phyloP scores from a whole-genome alignment of 64 coral and sea anemone genomes.

The Acropora tenuis region DNA sequence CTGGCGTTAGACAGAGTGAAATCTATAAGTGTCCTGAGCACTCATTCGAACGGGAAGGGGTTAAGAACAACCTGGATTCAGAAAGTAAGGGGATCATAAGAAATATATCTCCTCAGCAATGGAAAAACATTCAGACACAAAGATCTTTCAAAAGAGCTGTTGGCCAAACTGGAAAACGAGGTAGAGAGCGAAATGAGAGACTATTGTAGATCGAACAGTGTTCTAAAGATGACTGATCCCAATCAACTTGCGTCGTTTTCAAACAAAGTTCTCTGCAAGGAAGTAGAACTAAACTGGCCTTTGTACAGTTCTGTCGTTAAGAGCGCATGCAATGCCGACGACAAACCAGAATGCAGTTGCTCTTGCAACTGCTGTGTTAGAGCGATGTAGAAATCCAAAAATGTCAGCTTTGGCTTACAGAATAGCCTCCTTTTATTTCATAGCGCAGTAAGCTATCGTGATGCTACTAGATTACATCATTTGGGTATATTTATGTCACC shows the following conservation, averaged over 20 bases:
- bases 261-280: not conserved
- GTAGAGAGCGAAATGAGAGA: not conserved
- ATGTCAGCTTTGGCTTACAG: conserved; percentile 63
- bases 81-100: not conserved
- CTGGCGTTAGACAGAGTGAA: no score
- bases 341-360: conserved; percentile 22
- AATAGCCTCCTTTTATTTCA: conserved; percentile 38
- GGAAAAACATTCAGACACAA: not conserved
- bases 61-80: not conserved
- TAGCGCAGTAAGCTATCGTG: not conserved
- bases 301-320: not conserved
- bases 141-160: not conserved
- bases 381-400: not conserved
- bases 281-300: not conserved
- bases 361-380: conserved; percentile 16
- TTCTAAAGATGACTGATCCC: not conserved
- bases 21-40: no score
- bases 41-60: no score
- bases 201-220: not conserved
- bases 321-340: not conserved
- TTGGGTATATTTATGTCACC: conserved; percentile 55
- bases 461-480: conserved; percentile 21
- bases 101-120: not conserved
- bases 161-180: not conserved
- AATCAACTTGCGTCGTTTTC: not conserved